Evolutionary conservation across 2,113 vertebrate genomes (phyloP), one percentile per base, ranked within the genome.

Genomic region (Bos taurus): DNA sequence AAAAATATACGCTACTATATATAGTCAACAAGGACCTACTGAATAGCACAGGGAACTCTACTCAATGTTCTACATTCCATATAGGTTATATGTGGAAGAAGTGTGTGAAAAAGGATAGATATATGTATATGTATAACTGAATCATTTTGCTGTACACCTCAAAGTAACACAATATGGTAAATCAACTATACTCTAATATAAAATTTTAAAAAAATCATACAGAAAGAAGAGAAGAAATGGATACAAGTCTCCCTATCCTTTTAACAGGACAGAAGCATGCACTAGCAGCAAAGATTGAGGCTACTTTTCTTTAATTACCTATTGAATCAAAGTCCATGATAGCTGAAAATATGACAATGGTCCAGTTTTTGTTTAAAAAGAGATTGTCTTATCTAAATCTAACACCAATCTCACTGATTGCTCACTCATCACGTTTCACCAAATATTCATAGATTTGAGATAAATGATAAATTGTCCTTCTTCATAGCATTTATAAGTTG

Each of bases 381-480:
- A 91, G 1, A 56, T 52, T 88, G 33, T 77, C 57, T 90, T 48
- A 86, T 52, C 7, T 92, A 54, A 90, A n/a, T 52, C 95, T 94
- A 90, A 92, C 11, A 91, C 43, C 40, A 90, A 48, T 80, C 3
- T 10, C 10, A 62, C 11, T 91, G 64, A 25, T 46, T 80, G 28
- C 59, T 92, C 67, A 33, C 17, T 91, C 64, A 74, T 6, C 54
- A 96, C 11, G 33, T 84, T 90, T 95, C 91, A 84, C 28, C 86
- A 97, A 95, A 74, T 83, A 92, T 90, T 89, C 26, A 96, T 48
- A 81, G 74, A 54, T 15, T 87, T 91, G 30, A 88, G 52, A 14
- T 94, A 96, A 96, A 67, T 84, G 36, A 14, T 80, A 96, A 94
- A 80, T 74, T 92, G 6, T 56, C 60, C 8, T 57, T 95, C n/a